A percentile compares a stretch with the other conserved stretches of the same genome.
phyloP scores from a whole-genome alignment of 2,888 invertebrate species.

The Taenaris catops region DNA sequence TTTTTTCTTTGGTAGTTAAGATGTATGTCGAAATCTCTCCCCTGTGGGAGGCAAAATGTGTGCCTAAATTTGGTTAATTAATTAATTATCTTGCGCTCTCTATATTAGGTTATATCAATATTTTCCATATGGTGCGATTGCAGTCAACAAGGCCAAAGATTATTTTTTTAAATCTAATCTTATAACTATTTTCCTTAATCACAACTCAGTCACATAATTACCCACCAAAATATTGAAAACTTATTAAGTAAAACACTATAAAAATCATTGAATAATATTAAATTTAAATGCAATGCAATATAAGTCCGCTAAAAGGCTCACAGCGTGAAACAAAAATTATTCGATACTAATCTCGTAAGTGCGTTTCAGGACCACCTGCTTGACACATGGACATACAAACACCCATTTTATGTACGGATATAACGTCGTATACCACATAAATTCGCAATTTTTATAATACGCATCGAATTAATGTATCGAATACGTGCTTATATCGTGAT shows the following conservation, averaged over 20 bases:
- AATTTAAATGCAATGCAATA: conserved; percentile 59
- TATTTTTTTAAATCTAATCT: no score
- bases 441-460: conserved; percentile 64
- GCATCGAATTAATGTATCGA: conserved; percentile 52
- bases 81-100: no score
- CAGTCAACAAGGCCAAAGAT: no score
- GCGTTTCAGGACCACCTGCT: conserved; percentile 55
- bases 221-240: neutral
- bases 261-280: conserved; percentile 36
- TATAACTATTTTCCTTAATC: no score
- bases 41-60: no score
- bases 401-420: conserved; percentile 54
- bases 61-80: no score
- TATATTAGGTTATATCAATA: no score
- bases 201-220: neutral
- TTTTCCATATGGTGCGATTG: no score
- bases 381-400: conserved; percentile 58
- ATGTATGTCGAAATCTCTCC: no score
- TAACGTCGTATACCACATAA: conserved; percentile 50
- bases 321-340: conserved; percentile 57
- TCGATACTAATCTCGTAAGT: conserved; percentile 42
- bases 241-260: conserved; percentile 16
- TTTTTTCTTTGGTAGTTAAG: no score
- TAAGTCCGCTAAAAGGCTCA: conserved; percentile 45
- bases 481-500: conserved; percentile 32